Conservation (phyloP, 2,113 vertebrate species). For the Fregetta grallaria region DNA sequence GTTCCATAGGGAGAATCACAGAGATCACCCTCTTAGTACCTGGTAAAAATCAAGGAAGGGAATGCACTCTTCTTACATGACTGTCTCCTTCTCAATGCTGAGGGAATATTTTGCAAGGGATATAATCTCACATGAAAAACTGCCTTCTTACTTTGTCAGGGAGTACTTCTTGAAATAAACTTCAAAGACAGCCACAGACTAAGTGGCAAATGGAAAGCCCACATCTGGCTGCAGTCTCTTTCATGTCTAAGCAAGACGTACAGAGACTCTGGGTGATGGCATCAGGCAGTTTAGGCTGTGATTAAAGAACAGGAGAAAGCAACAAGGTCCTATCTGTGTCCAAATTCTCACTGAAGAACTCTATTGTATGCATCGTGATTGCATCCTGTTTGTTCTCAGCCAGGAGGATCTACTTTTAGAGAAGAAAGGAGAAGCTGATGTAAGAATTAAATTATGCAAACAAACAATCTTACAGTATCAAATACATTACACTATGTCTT, state of each 20-base stretch:
- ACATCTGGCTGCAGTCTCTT: slow-evolving; percentile 43
- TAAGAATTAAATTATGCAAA: slow-evolving; percentile 45
- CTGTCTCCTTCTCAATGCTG: not conserved
- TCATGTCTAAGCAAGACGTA: slow-evolving; percentile 36
- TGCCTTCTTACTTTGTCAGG: slow-evolving; percentile 13
- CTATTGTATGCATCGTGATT: not conserved
- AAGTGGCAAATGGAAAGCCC: slow-evolving; percentile 44
- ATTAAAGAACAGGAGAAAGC: slow-evolving; percentile 44
- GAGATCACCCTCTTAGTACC: slow-evolving; percentile 11
- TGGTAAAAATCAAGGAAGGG: slow-evolving; percentile 40
- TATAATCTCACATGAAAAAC: slow-evolving; percentile 41
- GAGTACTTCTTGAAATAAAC: slow-evolving; percentile 41
- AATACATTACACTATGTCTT: not conserved
- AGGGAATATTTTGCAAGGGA: slow-evolving; percentile 42
- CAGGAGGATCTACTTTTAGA: slow-evolving; percentile 34
- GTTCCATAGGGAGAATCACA: slow-evolving; percentile 34
- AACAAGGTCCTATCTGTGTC: slow-evolving; percentile 25
- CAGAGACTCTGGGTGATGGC: slow-evolving; percentile 9
- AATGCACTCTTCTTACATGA: slow-evolving; percentile 41
- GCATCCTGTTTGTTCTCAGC: not conserved
- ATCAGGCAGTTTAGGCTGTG: slow-evolving; percentile 25
- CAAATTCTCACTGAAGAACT: slow-evolving; percentile 7
- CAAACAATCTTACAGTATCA: slow-evolving; percentile 18
- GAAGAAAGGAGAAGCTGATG: slow-evolving; percentile 18
- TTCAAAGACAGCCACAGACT: slow-evolving; percentile 37